Percentiles rank a stretch among this genome's conserved stretches.
These are phyloP conservation scores for Rhinoptilus africanus DNA, from an alignment of 2,113 vertebrate species.

Conservation along the genomic window DNA sequence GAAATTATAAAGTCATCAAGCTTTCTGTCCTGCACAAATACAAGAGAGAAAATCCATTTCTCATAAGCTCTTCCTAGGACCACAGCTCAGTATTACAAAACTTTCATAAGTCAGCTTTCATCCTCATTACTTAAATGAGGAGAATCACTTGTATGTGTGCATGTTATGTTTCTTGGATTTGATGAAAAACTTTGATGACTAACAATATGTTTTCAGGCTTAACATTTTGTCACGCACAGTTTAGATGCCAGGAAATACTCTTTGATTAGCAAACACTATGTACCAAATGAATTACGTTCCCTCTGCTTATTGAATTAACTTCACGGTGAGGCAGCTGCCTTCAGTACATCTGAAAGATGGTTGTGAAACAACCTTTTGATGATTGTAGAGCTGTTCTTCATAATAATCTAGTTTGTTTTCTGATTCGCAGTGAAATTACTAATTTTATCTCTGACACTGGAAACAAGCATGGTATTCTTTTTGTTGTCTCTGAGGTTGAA, in stretches of 20 bases:
- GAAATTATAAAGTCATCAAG: neutral
- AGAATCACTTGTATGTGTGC: fast-evolving
- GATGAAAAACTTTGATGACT: neutral
- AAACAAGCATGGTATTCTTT: neutral
- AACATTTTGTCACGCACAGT: neutral
- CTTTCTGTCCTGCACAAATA: neutral
- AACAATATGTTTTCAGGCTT: conserved; percentile 2
- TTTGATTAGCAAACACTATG: neutral
- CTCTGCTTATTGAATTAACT: conserved; percentile 30
- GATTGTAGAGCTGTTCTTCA: neutral
- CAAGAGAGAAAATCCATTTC: neutral
- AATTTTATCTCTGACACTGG: conserved; percentile 36
- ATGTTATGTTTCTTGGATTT: neutral
- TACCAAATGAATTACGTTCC: neutral
- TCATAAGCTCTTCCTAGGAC: neutral
- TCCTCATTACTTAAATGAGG: neutral
- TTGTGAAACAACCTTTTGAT: conserved; percentile 11
- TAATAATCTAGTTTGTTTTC: conserved; percentile 23
- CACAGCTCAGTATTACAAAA: neutral
- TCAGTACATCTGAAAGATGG: neutral
- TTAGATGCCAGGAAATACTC: neutral
- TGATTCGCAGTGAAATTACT: conserved; percentile 38
- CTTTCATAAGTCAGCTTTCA: neutral
- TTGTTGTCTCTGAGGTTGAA: conserved; percentile 30
- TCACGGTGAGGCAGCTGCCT: conserved; percentile 6